These are phyloP conservation scores for Xenopus petersii DNA, from an alignment of 2,797 vertebrate species.

Conservation along the genomic window DNA sequence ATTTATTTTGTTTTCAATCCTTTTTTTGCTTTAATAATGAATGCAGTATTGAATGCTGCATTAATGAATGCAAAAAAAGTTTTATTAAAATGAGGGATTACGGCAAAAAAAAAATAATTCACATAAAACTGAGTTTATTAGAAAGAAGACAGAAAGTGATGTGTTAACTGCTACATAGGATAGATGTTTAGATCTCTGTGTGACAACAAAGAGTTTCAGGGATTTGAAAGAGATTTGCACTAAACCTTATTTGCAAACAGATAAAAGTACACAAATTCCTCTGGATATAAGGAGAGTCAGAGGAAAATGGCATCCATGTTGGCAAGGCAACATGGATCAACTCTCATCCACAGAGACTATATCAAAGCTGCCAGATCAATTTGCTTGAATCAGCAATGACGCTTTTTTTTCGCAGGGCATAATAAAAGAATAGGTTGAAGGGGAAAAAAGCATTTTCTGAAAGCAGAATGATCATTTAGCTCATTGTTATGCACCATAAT, in stretches of 20 bases:
- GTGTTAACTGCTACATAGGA: slow-evolving; percentile 9
- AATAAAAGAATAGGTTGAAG: not conserved
- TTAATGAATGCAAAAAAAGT: no score
- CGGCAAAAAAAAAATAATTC: no score
- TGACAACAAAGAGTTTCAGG: slow-evolving; percentile 16
- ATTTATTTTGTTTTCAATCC: no score
- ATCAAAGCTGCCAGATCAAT: slow-evolving; percentile 42
- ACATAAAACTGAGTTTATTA: no score
- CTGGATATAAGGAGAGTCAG: slow-evolving; percentile 25
- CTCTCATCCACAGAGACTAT: slow-evolving; percentile 47
- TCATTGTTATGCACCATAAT: no score
- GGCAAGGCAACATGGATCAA: slow-evolving; percentile 47
- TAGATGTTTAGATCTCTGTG: slow-evolving; percentile 24
- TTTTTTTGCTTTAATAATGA: no score
- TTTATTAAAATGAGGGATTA: no score
- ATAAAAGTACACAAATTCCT: slow-evolving; percentile 41
- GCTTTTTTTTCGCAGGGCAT: not conserved
- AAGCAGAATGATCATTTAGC: no score
- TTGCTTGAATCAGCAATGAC: slow-evolving; percentile 5
- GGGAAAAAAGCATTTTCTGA: not conserved
- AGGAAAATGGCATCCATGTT: slow-evolving; percentile 40
- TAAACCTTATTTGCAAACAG: slow-evolving; percentile 46
- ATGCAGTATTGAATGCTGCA: no score
- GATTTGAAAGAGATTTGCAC: slow-evolving; percentile 33
- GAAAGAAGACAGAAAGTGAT: not conserved